Evolutionary conservation across 2,797 vertebrate species (phyloP).

Genomic region (Acridotheres tristis): DNA sequence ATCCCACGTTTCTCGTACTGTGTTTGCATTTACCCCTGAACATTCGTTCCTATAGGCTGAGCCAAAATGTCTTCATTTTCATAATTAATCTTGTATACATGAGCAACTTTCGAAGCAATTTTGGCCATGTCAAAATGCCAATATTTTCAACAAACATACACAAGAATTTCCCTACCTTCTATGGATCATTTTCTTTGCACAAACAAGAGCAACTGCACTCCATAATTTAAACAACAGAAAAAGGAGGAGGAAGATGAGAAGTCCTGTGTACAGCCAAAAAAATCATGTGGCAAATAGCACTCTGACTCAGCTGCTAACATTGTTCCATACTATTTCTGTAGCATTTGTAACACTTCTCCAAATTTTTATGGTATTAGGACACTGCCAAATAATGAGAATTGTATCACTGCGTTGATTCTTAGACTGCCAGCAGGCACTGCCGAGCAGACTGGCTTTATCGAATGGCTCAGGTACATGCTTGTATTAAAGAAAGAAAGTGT

Average conservation of each 20-base stretch:
- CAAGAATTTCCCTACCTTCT: conserved; percentile 31
- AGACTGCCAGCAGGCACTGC: neutral
- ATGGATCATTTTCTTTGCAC: conserved; percentile 40
- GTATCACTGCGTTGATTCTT: neutral
- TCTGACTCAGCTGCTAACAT: conserved; percentile 59
- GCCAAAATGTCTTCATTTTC: conserved; percentile 11
- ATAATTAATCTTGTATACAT: neutral
- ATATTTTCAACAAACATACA: conserved; percentile 29
- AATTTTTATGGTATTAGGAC: conserved; percentile 38
- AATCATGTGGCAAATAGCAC: conserved; percentile 38
- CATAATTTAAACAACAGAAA: conserved; percentile 48
- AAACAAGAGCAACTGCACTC: conserved; percentile 53
- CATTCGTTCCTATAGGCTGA: neutral
- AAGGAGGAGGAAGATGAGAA: conserved; percentile 41
- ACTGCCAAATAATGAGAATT: neutral
- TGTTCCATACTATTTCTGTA: conserved; percentile 58
- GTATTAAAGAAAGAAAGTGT: neutral
- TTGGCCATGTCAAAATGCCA: conserved; percentile 25
- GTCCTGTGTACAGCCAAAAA: conserved; percentile 21
- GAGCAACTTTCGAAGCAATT: conserved; percentile 23
- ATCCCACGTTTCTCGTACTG: neutral
- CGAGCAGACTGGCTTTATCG: neutral
- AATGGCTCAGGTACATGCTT: neutral
- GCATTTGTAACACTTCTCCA: conserved; percentile 46
- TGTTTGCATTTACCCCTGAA: conserved; percentile 6